Conservation (phyloP, 1,140 invertebrate species). For the Bombus waltoni region DNA sequence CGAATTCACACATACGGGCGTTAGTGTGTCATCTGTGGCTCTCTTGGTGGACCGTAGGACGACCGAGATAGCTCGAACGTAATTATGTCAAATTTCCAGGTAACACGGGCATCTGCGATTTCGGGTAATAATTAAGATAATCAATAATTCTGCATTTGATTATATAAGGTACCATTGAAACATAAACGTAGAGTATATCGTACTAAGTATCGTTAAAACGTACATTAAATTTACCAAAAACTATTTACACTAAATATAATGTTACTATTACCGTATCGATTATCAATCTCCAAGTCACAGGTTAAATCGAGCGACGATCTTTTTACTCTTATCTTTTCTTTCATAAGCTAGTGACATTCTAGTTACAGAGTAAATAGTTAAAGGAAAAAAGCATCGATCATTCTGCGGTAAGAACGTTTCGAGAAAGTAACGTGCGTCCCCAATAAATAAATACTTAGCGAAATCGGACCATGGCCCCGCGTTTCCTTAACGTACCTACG, state of each 20-base stretch:
- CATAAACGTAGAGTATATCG: neutral
- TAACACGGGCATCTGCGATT: constrained; percentile 27
- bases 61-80: constrained; percentile 38
- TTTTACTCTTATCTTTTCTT: too few species aligned
- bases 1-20: neutral
- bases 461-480: constrained; percentile 9
- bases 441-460: constrained; percentile 32
- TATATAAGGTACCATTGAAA: neutral
- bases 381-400: too few species aligned
- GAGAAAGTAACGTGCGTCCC: too few species aligned
- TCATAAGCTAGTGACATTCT: too few species aligned
- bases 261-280: neutral
- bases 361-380: too few species aligned
- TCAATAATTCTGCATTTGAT: constrained; percentile 16
- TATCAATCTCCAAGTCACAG: too few species aligned
- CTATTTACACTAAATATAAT: too few species aligned
- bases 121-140: constrained; percentile 36
- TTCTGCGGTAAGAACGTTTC: too few species aligned
- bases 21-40: constrained; percentile 37
- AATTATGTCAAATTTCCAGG: constrained; percentile 47
- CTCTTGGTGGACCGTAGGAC: constrained; percentile 37
- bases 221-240: too few species aligned
- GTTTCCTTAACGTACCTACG: constrained; percentile 22
- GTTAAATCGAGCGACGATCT: too few species aligned
- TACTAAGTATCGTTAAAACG: too few species aligned